Evolutionary conservation across 1,140 invertebrate species (phyloP), one percentile per base, ranked within the genome.

Genomic region (Amphibalanus amphitrite): DNA sequence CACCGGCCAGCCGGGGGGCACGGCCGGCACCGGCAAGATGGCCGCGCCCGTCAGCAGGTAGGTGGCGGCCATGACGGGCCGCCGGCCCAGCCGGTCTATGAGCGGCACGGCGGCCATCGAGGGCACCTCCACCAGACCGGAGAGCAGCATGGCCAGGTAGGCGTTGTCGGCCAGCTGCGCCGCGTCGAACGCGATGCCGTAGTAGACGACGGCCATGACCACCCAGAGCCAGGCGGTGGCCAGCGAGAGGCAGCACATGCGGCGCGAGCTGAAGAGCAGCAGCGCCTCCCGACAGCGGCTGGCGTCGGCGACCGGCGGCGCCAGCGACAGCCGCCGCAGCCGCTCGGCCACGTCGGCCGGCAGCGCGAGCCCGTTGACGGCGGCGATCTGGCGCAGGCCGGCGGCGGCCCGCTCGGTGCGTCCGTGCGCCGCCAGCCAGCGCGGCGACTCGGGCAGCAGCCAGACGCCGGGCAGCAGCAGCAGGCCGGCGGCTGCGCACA

Each of bases 151-250:
- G 47, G 75, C 74, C 28, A 74, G n/a, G 67, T 74, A 73, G n/a
- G 73, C 71, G 71, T 71, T 71, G 67, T 71, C 73, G 47, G 71
- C 72, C 38, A 75, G 28, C 70, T 74, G 69, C 26, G 86, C 87
- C 33, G 88, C 87, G 76, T 89, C 90, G 84, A 90, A 88, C 0
- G 90, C 90, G 6, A 93, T 78, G 0, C 89, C 91, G 75, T 92
- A 92, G 78, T 92, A 92, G 10, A 90, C 77, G 28, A 77, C 72
- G 69, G 79, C 77, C 26, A 78, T 79, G 72, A 79, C 79, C 79
- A 84, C 88, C 88, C 90, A 91, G 76, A 88, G 85, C 77, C 89
- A 90, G 79, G 90, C 91, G 71, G 91, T 84, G 47, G 90, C 82
- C 0, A 90, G 74, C 40, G 88, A 86, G 76, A 89, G 86, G 69